Percentiles rank a stretch among this genome's conserved stretches.
Conservation (phyloP, 2,113 vertebrate species). For the Hypocryptadius cinnamomeus region DNA sequence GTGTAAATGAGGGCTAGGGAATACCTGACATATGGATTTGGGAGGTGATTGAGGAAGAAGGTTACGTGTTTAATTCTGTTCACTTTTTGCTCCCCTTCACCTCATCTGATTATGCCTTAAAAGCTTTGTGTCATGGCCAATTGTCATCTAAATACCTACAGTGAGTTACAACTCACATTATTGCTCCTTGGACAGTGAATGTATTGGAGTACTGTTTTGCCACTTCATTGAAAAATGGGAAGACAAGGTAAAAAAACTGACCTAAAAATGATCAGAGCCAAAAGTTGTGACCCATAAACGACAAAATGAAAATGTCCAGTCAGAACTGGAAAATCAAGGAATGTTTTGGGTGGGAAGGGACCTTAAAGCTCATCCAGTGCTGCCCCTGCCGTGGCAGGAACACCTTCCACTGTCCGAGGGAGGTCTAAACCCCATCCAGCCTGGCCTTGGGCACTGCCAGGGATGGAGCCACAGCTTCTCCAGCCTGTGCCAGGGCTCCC, state of each 20-base stretch:
- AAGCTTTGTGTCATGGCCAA: background rate
- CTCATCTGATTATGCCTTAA: background rate
- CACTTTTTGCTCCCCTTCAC: background rate
- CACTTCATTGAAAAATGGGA: background rate
- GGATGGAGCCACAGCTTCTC: background rate
- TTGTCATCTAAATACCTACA: background rate
- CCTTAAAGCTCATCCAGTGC: accelerated
- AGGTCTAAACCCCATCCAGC: accelerated
- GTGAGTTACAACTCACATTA: background rate
- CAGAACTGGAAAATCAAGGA: accelerated
- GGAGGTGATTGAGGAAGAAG: background rate
- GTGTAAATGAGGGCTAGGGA: background rate
- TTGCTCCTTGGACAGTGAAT: background rate
- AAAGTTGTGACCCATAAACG: background rate
- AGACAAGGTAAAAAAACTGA: background rate
- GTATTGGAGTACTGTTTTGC: background rate
- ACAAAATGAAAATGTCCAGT: accelerated
- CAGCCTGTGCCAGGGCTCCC: background rate
- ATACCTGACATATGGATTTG: background rate
- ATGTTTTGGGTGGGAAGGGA: background rate
- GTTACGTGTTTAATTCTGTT: background rate
- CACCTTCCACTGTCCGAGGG: accelerated
- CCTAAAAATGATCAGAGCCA: background rate
- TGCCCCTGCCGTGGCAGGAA: background rate
- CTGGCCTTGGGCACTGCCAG: background rate